Conservation (phyloP, 2,797 vertebrate genomes). For the Sebastes hopkinsi region DNA sequence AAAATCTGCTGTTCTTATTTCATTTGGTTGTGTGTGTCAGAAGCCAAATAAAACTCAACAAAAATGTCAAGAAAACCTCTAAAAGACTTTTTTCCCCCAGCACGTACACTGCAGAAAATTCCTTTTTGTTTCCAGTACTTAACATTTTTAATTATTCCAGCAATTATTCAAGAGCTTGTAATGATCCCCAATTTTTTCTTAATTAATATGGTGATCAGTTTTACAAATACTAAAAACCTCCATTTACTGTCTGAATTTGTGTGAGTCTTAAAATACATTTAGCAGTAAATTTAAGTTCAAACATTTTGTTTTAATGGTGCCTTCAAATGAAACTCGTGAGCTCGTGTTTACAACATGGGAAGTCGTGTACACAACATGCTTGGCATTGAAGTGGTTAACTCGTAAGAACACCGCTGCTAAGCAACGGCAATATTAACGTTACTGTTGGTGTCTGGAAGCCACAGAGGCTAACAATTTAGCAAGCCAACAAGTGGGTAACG, state of each 20-base stretch:
- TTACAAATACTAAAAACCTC: background rate
- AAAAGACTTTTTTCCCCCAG: background rate
- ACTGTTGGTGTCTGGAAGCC: no score
- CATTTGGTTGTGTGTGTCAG: background rate
- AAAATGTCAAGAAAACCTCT: background rate
- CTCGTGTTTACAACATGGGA: no score
- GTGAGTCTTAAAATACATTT: background rate
- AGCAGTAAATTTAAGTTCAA: background rate
- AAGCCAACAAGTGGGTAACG: no score
- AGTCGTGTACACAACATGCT: no score
- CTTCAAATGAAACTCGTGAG: no score
- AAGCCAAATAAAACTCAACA: background rate
- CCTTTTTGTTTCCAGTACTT: background rate
- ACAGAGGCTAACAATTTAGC: no score
- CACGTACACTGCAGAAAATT: background rate
- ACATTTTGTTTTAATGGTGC: background rate
- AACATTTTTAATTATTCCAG: conserved; percentile 3
- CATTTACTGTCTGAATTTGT: background rate
- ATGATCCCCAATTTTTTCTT: background rate
- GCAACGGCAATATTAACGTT: no score
- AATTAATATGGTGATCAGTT: background rate
- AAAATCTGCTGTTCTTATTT: background rate
- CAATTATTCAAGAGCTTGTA: background rate
- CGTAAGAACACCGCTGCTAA: no score
- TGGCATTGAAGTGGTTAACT: no score